These are phyloP conservation scores for Embidobia sp. DNA, from an alignment of 2,888 invertebrate species.

Conservation along the genomic window DNA sequence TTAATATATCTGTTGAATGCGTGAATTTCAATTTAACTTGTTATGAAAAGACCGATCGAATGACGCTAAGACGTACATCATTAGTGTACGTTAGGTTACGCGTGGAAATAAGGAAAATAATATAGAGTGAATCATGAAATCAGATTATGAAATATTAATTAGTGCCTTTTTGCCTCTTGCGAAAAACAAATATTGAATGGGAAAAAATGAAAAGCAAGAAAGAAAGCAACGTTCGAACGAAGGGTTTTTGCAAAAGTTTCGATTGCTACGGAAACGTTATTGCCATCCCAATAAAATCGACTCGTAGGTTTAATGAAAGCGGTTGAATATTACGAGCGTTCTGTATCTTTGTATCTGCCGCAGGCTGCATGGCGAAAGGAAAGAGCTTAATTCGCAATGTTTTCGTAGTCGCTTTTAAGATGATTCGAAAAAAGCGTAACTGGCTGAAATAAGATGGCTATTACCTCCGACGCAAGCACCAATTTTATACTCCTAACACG, in stretches of 20 bases:
- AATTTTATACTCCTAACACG: slow-evolving; percentile 11
- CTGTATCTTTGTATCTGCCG: slow-evolving; percentile 32
- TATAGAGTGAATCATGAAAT: background rate
- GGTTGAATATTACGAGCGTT: slow-evolving; percentile 41
- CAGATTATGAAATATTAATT: slow-evolving; percentile 26
- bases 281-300: slow-evolving; percentile 42
- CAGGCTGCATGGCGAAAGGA: slow-evolving; percentile 28
- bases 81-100: slow-evolving; percentile 31
- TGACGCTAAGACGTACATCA: slow-evolving; percentile 22
- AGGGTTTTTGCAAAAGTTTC: slow-evolving; percentile 25
- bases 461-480: background rate
- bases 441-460: slow-evolving; percentile 8
- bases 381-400: slow-evolving; percentile 28
- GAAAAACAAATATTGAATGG: slow-evolving; percentile 29
- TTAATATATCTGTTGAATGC: background rate
- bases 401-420: slow-evolving; percentile 29
- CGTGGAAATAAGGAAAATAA: slow-evolving; percentile 4
- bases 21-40: background rate
- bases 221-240: slow-evolving; percentile 3
- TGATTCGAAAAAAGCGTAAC: slow-evolving; percentile 8
- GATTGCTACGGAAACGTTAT: slow-evolving; percentile 44
- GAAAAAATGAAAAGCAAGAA: slow-evolving; percentile 18
- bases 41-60: background rate
- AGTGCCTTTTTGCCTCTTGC: slow-evolving; percentile 3
- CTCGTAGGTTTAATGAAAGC: slow-evolving; percentile 46